phyloP scores from a whole-genome alignment of 1,140 invertebrate genomes.

The Atopsyche davidsoni region DNA sequence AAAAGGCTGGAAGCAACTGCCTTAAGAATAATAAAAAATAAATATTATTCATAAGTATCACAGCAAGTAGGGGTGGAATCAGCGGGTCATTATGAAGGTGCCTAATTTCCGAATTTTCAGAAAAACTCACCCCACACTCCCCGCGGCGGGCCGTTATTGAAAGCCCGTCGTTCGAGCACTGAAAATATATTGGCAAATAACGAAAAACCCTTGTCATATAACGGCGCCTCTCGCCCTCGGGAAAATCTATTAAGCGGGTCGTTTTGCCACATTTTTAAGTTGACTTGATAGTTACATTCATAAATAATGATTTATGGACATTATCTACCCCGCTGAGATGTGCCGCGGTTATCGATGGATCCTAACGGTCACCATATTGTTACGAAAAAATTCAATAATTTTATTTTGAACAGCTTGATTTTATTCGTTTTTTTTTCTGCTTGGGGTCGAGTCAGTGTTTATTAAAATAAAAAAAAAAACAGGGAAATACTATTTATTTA shows the following conservation, averaged over 20 bases:
- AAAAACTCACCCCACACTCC: too few relatives aligned
- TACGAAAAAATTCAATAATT: neutral
- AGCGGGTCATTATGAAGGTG: too few relatives aligned
- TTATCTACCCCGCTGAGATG: neutral
- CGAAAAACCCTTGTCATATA: constrained; percentile 23
- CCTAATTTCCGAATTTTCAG: too few relatives aligned
- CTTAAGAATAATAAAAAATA: too few relatives aligned
- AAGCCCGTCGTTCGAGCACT: constrained; percentile 13
- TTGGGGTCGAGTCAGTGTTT: too few relatives aligned
- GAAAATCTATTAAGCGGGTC: constrained; percentile 23
- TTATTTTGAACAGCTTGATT: neutral
- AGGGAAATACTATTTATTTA: too few relatives aligned
- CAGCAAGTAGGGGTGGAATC: too few relatives aligned
- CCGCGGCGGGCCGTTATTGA: constrained; percentile 20
- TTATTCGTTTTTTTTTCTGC: too few relatives aligned
- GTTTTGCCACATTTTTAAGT: constrained; percentile 26
- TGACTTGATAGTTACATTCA: constrained; percentile 19
- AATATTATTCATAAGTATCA: too few relatives aligned
- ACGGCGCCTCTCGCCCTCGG: constrained; percentile 11
- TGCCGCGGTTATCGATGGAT: neutral
- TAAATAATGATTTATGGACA: constrained; percentile 23
- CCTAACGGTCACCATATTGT: too few relatives aligned
- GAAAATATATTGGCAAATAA: constrained; percentile 27
- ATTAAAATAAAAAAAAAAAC: too few relatives aligned
- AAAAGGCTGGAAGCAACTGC: too few relatives aligned